These are phyloP conservation scores for Scytalopus superciliaris DNA, from an alignment of 2,113 vertebrate species.

Conservation along the genomic window DNA sequence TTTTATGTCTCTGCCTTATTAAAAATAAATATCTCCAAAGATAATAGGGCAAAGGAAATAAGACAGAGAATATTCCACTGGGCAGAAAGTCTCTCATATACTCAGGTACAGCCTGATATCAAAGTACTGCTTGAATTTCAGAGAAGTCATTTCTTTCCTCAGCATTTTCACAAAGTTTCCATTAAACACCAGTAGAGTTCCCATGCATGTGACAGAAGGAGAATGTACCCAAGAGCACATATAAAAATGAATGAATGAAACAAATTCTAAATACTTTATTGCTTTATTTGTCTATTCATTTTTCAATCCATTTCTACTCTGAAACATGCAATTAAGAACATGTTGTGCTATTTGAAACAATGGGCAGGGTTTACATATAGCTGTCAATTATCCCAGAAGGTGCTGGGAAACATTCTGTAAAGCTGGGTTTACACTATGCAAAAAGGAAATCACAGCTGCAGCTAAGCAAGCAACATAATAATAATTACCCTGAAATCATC, in stretches of 20 bases:
- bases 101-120: background rate
- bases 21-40: conserved; percentile 20
- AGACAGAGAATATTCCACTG: background rate
- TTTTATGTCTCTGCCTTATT: background rate
- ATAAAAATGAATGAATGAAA: background rate
- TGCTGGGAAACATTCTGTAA: conserved; percentile 33
- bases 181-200: background rate
- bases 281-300: background rate
- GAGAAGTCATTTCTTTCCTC: background rate
- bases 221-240: background rate
- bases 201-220: background rate
- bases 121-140: background rate
- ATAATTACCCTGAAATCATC: conserved; percentile 47
- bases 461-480: conserved; percentile 20
- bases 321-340: conserved; percentile 54
- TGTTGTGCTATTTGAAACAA: conserved; percentile 37
- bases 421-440: background rate
- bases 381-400: conserved; percentile 26
- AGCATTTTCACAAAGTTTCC: background rate
- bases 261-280: background rate
- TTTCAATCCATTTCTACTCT: conserved; percentile 21
- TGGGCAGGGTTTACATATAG: conserved; percentile 13
- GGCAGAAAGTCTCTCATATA: background rate
- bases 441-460: conserved; percentile 53
- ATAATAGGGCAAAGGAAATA: conserved; percentile 7